phyloP scores from a whole-genome alignment of 2,888 invertebrate genomes.

The Nesidiocoris tenuis region DNA sequence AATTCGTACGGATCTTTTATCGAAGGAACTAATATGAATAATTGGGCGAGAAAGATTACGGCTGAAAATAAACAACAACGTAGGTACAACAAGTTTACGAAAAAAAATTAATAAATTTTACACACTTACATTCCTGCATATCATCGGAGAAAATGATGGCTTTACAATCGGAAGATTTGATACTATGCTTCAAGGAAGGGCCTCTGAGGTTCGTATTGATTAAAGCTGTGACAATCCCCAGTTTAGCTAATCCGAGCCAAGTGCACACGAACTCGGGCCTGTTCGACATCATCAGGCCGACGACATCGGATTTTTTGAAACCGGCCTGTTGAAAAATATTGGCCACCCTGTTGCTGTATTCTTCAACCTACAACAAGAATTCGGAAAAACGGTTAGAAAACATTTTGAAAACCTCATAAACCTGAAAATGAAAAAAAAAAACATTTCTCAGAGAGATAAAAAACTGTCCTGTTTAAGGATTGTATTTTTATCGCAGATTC shows the following conservation, averaged over 20 bases:
- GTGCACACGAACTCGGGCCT: constrained; percentile 85
- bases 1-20: no score
- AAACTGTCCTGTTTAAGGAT: no score
- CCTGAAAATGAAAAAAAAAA: constrained; percentile 7
- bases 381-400: no score
- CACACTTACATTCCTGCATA: constrained; percentile 40
- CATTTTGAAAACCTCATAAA: no score
- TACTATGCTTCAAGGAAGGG: constrained; percentile 80
- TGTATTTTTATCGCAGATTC: no score
- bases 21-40: no score
- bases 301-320: constrained; percentile 80
- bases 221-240: constrained; percentile 80
- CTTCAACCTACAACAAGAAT: constrained; percentile 78
- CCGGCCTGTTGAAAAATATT: constrained; percentile 76
- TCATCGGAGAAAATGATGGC: constrained; percentile 56
- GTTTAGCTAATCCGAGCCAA: constrained; percentile 90
- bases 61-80: no score
- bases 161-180: constrained; percentile 81
- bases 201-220: constrained; percentile 91
- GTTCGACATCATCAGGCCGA: constrained; percentile 89
- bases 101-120: background rate
- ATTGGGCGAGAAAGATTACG: no score
- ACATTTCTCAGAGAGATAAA: background rate
- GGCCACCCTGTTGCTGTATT: constrained; percentile 81
- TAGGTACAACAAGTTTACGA: no score